Base-by-base conservation (phyloP, 1,140 invertebrate species). In the Gerris buenoi region DNA sequence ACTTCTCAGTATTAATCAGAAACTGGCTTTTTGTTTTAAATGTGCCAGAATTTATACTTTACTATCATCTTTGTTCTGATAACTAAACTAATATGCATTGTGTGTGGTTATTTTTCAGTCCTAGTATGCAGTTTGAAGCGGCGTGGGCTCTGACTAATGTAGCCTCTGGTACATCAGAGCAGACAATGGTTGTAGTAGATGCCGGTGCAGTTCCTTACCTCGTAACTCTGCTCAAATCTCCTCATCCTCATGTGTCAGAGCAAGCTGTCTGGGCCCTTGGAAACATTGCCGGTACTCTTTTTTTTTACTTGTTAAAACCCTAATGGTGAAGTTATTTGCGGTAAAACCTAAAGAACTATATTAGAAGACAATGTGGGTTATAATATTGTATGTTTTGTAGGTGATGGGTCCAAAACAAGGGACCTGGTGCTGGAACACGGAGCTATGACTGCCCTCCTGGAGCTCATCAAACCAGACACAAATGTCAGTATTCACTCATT, bases 101-200 rank as follows among this genome's bases (percentile, higher is more conserved):
- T 46, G 33, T 46, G 33, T 46, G 33, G 18, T 18, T 46, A 18
- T 10, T 46, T 46, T 81, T 14, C 75, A 94, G 92, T 72, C 79
- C 89, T n/a, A 81, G 86, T 63, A 78, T 98, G 13, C 95, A 98
- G 77, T 98, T 98, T 81, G 97, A 99, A 80, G 89, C 95, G 27
- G 90, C 95, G 1, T 99, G 97, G 97, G 95, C 94, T 0, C 77
- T 99, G 25, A 99, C 97, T 29, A 99, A 99, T 75, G 95, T 99
- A 70, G 96, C 97, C 14, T 97, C 92, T 14, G 74, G 74, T 23
- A 87, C 82, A 10, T 83, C 85, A 15, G 77, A 80, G 27, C 87
- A 90, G 73, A 89, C 87, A 28, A 78, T 81, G 68, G 82, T 82
- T 65, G 85, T 89, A n/a, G 83, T 88, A 1, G 79, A 81, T 72